A percentile compares a stretch with the other conserved stretches of the same genome.
These are phyloP conservation scores for Campaea margaritaria DNA, from an alignment of 2,888 invertebrate genomes.

Conservation along the genomic window DNA sequence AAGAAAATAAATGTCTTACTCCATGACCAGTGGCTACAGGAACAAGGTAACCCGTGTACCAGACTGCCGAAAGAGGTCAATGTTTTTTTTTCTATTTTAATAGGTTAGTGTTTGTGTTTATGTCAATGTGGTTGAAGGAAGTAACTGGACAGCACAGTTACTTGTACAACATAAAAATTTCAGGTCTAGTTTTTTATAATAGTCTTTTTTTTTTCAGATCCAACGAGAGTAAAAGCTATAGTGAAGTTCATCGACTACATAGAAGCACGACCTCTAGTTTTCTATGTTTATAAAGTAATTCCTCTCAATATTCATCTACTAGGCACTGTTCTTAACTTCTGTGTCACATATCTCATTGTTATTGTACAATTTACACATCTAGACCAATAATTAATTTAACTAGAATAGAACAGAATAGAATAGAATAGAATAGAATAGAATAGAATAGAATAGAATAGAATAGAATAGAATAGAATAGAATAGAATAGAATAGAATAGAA, in stretches of 20 bases:
- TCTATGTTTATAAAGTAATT: conserved; percentile 28
- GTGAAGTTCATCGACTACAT: conserved; percentile 24
- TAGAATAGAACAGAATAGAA: no score
- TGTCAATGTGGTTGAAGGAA: no score
- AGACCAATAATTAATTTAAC: conserved; percentile 25
- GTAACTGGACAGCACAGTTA: no score
- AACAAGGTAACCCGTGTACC: conserved; percentile 17
- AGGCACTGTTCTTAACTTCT: conserved; percentile 29
- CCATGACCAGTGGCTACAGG: conserved; percentile 18
- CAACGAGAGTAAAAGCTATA: neutral
- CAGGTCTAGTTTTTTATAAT: neutral
- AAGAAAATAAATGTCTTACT: conserved; percentile 26
- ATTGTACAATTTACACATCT: conserved; percentile 39
- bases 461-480: no score
- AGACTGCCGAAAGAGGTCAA: neutral
- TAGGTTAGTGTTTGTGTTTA: no score
- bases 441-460: no score
- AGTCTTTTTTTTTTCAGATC: conserved; percentile 19
- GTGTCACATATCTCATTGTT: conserved; percentile 36
- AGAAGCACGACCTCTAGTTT: conserved; percentile 24
- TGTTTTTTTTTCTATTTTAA: neutral
- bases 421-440: no score
- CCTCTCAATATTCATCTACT: conserved; percentile 36
- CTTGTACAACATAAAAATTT: no score
- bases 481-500: no score